Base-by-base conservation (phyloP, 2,113 vertebrate genomes). In the Irena cyanogastra region DNA sequence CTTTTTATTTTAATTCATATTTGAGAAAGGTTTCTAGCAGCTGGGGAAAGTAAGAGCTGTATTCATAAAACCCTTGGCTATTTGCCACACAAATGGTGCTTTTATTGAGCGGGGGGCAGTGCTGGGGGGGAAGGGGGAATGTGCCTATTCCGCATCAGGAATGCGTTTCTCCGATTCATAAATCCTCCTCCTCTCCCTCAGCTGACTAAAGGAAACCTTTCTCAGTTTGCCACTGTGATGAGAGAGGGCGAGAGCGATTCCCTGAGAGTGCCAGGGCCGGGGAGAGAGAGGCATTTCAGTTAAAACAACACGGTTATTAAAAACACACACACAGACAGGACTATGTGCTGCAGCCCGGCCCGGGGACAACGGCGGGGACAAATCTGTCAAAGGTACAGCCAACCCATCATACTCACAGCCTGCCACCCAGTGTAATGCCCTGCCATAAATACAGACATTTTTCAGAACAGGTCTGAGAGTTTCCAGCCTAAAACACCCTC, bases 1-100 rank as follows among this genome's bases (percentile, higher is more conserved):
- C 87, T 94, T 97, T 96, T 97, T 95, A 92, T 95, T 98, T 97
- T 97, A 97, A 98, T 97, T 98, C 97, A 89, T 97, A 95, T 97
- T 97, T 96, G 61, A 97, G 97, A 97, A 95, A 96, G 89, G 90
- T 95, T 97, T 71, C 93, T 93, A 97, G 91, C 94, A 97, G 92
- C 97, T 97, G 97, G 95, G 84, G 75, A 95, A 97, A 97, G 97
- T 80, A 97, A 98, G 97, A 84, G 83, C 82, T 35, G 93, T 94
- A 97, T 98, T 98, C 97, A 98, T 97, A 97, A 98, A 97, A 77
- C 49, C 26, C 69, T 92, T 97, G 97, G 97, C 96, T 95, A 94
- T 74, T 86, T 96, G 97, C 97, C 98, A 97, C 68, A 57, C 94
- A 97, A 97, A 97, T 86, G 92, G 54, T 94, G 83, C 95, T 90